phyloP scores from a whole-genome alignment of 2,113 vertebrate species.

The Sinocyclocheilus anophthalmus region DNA sequence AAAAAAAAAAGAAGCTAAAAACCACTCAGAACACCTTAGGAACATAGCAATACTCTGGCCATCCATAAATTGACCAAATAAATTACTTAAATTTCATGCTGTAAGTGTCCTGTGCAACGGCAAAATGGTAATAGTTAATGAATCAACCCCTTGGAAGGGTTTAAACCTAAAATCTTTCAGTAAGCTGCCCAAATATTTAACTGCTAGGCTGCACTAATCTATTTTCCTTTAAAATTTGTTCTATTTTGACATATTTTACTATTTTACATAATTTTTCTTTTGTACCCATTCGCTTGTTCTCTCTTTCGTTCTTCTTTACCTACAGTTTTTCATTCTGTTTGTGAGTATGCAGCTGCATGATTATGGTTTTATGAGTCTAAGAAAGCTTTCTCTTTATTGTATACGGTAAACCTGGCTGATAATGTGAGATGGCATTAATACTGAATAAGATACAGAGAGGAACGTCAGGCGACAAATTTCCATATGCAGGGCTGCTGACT shows the following conservation, averaged over 20 bases:
- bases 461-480: conserved; percentile 57
- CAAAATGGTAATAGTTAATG: too few species aligned
- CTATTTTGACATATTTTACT: too few species aligned
- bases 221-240: background rate
- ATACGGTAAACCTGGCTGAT: conserved; percentile 59
- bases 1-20: too few species aligned
- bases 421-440: conserved; percentile 70
- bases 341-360: background rate
- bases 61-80: background rate
- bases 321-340: conserved; percentile 36
- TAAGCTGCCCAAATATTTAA: background rate
- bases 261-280: background rate
- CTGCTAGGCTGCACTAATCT: background rate
- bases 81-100: too few species aligned
- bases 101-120: too few species aligned
- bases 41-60: background rate
- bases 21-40: too few species aligned
- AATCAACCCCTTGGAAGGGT: background rate
- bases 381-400: conserved; percentile 51
- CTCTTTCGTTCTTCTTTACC: conserved; percentile 4
- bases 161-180: background rate
- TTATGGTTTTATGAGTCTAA: background rate
- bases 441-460: conserved; percentile 63
- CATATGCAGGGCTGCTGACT: conserved; percentile 45
- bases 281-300: background rate